Evolutionary conservation across 1,140 invertebrate species (phyloP), one percentile per base, ranked within the genome.

Genomic region (Pemphigus obesinymphae): DNA sequence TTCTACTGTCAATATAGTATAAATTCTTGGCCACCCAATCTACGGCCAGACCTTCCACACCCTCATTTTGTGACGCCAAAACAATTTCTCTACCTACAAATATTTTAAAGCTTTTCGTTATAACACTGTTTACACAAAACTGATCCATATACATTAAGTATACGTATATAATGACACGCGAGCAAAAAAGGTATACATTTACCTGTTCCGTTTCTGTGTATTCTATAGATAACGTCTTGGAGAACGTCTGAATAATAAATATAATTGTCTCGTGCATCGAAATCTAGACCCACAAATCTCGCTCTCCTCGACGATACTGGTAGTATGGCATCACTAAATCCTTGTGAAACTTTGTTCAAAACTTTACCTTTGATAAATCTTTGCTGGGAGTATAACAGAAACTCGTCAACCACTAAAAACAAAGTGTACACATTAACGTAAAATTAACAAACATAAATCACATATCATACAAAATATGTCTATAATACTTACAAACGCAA

Each of bases 11-110:
- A 68, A 99, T 98, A 87, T 98, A 99, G 87, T 99, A 99, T 0
- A 99, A 89, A 87, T 99, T 99, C 86, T 98, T 97, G 0, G 96
- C 94, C 0, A 94, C 94, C 97, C 97, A 99, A 86, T 99, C 98
- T 0, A 98, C 93, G 1, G 97, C 96, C 50, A 99, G 88, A 6
- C 97, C 97, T 89, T 99, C 97, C 0, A 99, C 97, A 0, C 96
- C 96, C 88, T 98, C 97, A 85, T 99, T 98, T 86, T 98, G 96
- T 23, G 96, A 97, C 13, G 96, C 96, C 26, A 99, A 86, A 0
- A 98, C 96, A 73, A 97, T 97, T 87, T 97, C 96, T 11, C 93
- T 90, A 0, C 93, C 89, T 89, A 84, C n/a, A 84, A 84, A 83
- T 26, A 31, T 53, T 34, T 20, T 45, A 63, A 8, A 15, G 29